phyloP scores from a whole-genome alignment of 2,113 vertebrate species.

The Chinchilla lanigera region DNA sequence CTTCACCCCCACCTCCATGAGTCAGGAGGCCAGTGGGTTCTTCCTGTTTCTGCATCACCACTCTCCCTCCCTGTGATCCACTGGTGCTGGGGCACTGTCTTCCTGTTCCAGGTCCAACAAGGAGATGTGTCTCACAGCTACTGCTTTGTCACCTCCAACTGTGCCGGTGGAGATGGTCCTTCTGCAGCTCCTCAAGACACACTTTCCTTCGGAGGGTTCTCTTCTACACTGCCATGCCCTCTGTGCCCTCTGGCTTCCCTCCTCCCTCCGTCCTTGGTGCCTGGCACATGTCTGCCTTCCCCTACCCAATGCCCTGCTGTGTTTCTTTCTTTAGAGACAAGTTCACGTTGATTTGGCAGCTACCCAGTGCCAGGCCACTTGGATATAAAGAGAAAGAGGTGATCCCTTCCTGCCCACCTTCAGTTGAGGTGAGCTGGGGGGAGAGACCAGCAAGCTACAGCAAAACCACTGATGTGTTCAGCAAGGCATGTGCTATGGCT shows the following conservation, averaged over 20 bases:
- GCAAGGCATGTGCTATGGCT: fast-evolving
- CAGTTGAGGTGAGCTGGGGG: background rate
- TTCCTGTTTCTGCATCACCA: background rate
- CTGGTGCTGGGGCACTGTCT: background rate
- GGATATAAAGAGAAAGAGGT: background rate
- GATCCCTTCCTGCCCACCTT: background rate
- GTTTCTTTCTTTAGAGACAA: background rate
- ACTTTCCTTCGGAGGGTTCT: background rate
- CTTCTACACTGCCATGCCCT: fast-evolving
- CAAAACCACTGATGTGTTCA: background rate
- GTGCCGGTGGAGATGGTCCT: background rate
- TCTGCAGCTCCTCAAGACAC: background rate
- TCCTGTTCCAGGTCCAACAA: background rate
- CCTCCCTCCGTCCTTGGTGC: background rate
- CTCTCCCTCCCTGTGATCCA: fast-evolving
- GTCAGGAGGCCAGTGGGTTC: background rate
- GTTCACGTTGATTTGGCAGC: background rate
- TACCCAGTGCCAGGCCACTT: background rate
- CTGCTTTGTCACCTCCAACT: background rate
- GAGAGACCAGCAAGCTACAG: background rate
- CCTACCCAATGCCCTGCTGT: background rate
- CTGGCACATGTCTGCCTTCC: background rate
- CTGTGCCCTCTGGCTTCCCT: background rate
- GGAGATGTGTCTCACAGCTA: background rate
- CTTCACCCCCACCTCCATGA: background rate